Conservation (phyloP, 1,140 invertebrate species). For the Euwallacea fornicatus region DNA sequence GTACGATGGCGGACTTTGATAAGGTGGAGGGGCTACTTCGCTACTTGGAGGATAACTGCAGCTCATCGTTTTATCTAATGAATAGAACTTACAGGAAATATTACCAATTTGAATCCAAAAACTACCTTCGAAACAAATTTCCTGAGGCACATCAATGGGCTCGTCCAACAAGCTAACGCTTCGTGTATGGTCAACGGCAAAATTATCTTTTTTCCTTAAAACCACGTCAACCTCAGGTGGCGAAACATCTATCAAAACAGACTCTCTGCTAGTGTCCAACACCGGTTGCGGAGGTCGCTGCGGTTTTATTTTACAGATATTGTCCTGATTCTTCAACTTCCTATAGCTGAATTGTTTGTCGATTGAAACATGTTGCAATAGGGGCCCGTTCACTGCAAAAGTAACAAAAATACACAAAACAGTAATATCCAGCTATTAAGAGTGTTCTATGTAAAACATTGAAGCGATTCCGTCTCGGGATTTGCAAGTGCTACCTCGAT, state of each 20-base stretch:
- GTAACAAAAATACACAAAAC: too few relatives aligned
- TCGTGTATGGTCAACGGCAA: constrained; percentile 42
- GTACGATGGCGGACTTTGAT: constrained; percentile 57
- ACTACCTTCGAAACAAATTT: constrained; percentile 33
- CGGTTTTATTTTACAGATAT: constrained; percentile 51
- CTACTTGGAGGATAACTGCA: constrained; percentile 28
- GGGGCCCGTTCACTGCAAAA: constrained; percentile 40
- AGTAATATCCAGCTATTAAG: too few relatives aligned
- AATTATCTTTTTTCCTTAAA: constrained; percentile 25
- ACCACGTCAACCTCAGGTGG: constrained; percentile 55
- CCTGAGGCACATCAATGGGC: constrained; percentile 69
- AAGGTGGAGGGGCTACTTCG: constrained; percentile 55
- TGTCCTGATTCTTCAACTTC: constrained; percentile 69
- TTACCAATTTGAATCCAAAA: not conserved
- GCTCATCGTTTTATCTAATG: constrained; percentile 16
- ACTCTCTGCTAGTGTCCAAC: constrained; percentile 57
- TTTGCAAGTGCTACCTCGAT: not conserved
- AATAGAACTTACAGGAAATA: not conserved
- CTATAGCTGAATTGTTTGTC: constrained; percentile 76
- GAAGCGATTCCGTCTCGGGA: too few relatives aligned
- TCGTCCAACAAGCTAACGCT: constrained; percentile 71
- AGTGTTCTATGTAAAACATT: too few relatives aligned
- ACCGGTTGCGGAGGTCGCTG: constrained; percentile 58
- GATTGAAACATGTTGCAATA: constrained; percentile 41
- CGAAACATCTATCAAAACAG: constrained; percentile 64